These are phyloP conservation scores for Mechanitis mazaeus DNA, from an alignment of 2,888 invertebrate genomes.

Conservation along the genomic window DNA sequence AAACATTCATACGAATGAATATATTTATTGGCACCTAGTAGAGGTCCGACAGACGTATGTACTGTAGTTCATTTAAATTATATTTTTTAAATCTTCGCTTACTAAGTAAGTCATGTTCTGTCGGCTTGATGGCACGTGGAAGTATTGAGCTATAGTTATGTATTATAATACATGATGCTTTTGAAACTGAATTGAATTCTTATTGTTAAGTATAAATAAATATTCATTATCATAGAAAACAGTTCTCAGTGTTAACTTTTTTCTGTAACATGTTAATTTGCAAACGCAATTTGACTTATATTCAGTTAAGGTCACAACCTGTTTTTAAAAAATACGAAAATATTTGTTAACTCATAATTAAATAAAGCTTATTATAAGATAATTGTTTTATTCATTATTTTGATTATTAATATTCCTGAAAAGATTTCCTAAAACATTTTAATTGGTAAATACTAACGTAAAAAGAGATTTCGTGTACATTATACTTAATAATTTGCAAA, in stretches of 20 bases:
- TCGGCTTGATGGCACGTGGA: constrained; percentile 64
- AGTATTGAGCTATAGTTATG: constrained; percentile 67
- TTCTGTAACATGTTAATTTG: constrained; percentile 69
- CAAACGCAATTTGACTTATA: constrained; percentile 71
- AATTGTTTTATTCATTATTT: constrained; percentile 61
- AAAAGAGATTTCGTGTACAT: too few relatives aligned
- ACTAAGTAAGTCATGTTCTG: constrained; percentile 66
- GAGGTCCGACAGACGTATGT: constrained; percentile 27
- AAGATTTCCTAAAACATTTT: not conserved
- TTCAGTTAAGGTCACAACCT: constrained; percentile 77
- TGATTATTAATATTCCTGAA: not conserved
- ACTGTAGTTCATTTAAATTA: constrained; percentile 51
- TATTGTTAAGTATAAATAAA: constrained; percentile 74
- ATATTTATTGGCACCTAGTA: constrained; percentile 53
- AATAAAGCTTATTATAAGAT: constrained; percentile 77
- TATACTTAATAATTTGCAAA: too few relatives aligned
- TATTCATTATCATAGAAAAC: constrained; percentile 72
- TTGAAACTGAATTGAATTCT: constrained; percentile 74
- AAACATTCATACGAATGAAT: constrained; percentile 15
- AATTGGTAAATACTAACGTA: not conserved
- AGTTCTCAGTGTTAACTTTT: constrained; percentile 72
- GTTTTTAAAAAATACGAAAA: constrained; percentile 73
- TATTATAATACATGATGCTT: constrained; percentile 74
- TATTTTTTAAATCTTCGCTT: constrained; percentile 67
- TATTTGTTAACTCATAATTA: constrained; percentile 78